phyloP scores from a whole-genome alignment of 2,113 vertebrate genomes.

The Ptychochromis oligacanthus region DNA sequence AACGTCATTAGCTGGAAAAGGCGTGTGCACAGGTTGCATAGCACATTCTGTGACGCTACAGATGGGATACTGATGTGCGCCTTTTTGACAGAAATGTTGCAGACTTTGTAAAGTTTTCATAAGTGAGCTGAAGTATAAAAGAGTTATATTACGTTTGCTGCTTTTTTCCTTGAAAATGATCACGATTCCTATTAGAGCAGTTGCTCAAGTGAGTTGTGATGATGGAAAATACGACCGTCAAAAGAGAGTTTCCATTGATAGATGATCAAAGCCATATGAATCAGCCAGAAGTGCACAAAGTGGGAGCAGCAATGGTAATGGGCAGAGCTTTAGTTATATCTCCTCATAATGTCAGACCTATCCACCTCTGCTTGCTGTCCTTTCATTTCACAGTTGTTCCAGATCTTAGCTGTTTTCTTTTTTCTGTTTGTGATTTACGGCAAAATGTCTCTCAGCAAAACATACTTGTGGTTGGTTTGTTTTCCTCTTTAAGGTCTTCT shows the following conservation, averaged over 20 bases:
- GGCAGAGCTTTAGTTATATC: not conserved
- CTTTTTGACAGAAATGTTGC: not conserved
- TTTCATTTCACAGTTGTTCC: not conserved
- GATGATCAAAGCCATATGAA: conserved; percentile 24
- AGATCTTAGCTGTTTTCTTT: not conserved
- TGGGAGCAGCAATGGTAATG: conserved; percentile 1
- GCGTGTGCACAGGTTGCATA: not conserved
- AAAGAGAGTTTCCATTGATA: not conserved
- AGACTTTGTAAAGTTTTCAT: not conserved
- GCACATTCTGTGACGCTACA: not conserved
- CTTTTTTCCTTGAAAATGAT: not conserved
- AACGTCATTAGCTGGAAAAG: not conserved
- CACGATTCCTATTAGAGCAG: not conserved
- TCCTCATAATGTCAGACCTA: not conserved
- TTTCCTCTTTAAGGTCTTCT: not conserved
- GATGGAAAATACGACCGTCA: not conserved
- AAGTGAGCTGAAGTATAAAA: not conserved
- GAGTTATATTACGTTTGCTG: not conserved
- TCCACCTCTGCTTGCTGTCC: not conserved
- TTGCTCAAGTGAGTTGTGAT: not conserved
- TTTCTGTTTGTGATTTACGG: not conserved
- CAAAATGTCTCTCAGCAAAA: not conserved
- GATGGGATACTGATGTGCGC: accelerated
- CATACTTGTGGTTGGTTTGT: not conserved
- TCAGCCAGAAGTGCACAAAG: conserved; percentile 10